Evolutionary conservation across 2,113 vertebrate species (phyloP), one percentile per base, ranked within the genome.

Genomic region (Heteronetta atricapilla): DNA sequence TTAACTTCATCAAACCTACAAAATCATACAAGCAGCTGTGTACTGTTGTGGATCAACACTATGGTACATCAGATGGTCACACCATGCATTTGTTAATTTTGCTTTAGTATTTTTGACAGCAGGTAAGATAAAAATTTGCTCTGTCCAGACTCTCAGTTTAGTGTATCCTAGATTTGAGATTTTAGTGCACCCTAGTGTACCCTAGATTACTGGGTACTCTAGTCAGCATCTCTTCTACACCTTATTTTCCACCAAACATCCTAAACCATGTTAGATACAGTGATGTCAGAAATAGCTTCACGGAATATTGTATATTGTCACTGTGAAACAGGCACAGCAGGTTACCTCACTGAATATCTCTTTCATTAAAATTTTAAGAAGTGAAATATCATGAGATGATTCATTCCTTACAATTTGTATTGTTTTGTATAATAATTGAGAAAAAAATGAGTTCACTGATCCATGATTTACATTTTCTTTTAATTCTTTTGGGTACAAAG

Each of bases 331-430:
- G 28, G n/a, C 91, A 96, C 75, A 91, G 95, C 75, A 88, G 75
- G 87, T 88, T 94, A 82, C 72, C 95, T 94, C 46, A 91, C 67
- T 80, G 59, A 92, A 95, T 90, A 97, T 86, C 68, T 77, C 72
- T 88, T 93, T 86, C 94, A 95, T 85, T 91, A 93, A 80, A 86
- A 78, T 91, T 93, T 95, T 74, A 90, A 78, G 88, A 94, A 81
- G 46, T 19, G 34, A 90, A 94, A 67, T 89, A 95, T 77, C 72
- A 83, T 86, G 78, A 96, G 73, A 64, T 75, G 82, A 94, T 91
- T 95, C 63, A 90, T 48, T 81, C 93, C 29, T 25, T 63, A n/a
- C 52, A 91, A 83, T 66, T 55, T 74, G 55, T 83, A 83, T 60
- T 89, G 55, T 83, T 96, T 88, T 48, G 64, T 86, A 88, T 90